phyloP scores from a whole-genome alignment of 2,797 vertebrate genomes.

The Sphenopsis melanotis region DNA sequence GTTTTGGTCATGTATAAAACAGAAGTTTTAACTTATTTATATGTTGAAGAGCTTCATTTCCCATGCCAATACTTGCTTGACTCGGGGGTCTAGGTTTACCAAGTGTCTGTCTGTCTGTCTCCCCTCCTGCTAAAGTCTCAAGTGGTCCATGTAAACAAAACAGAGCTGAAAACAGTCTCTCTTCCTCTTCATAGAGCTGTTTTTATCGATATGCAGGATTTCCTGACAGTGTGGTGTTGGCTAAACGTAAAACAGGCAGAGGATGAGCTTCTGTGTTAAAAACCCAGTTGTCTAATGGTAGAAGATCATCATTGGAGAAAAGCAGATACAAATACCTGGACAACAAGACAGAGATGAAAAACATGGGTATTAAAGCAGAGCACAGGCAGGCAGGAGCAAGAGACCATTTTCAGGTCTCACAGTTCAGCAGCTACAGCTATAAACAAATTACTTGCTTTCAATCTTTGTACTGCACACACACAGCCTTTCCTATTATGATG shows the following conservation, averaged over 20 bases:
- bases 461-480: not conserved
- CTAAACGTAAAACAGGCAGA: slow-evolving; percentile 91
- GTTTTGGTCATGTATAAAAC: slow-evolving; percentile 82
- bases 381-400: not conserved
- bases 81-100: slow-evolving; percentile 43
- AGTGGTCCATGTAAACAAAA: slow-evolving; percentile 83
- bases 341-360: not conserved
- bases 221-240: slow-evolving; percentile 93
- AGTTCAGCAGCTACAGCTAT: not conserved
- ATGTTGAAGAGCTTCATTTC: slow-evolving; percentile 59
- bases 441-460: not conserved
- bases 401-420: not conserved
- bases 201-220: slow-evolving; percentile 87
- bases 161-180: slow-evolving; percentile 72
- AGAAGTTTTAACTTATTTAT: slow-evolving; percentile 69
- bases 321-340: slow-evolving; percentile 95
- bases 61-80: slow-evolving; percentile 30
- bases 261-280: slow-evolving; percentile 99
- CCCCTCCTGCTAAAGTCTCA: slow-evolving; percentile 67
- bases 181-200: slow-evolving; percentile 50
- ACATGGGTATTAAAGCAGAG: not conserved
- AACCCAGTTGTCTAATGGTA: slow-evolving; percentile 96
- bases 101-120: slow-evolving; percentile 25
- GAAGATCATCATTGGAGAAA: slow-evolving; percentile 94
- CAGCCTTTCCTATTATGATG: not conserved